phyloP scores from a whole-genome alignment of 2,888 invertebrate genomes.

The Drosophila koepferae region DNA sequence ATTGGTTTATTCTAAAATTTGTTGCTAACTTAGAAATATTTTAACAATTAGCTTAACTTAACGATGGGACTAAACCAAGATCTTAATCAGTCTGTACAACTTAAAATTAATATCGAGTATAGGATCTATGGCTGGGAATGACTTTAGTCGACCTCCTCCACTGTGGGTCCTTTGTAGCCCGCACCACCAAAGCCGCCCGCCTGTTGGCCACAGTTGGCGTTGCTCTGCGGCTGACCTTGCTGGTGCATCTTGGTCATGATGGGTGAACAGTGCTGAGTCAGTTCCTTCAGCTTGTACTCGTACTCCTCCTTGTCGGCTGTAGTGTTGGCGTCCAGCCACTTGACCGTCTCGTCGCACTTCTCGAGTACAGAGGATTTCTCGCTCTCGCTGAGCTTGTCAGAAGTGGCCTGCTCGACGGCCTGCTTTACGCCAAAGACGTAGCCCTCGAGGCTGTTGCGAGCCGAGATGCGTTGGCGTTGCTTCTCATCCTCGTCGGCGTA shows the following conservation, averaged over 20 bases:
- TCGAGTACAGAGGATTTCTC: slow-evolving; percentile 89
- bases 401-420: slow-evolving; percentile 24
- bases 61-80: background rate
- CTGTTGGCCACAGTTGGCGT: slow-evolving; percentile 85
- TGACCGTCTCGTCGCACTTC: slow-evolving; percentile 72
- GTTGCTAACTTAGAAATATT: slow-evolving; percentile 42
- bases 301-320: slow-evolving; percentile 91
- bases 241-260: slow-evolving; percentile 86
- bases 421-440: slow-evolving; percentile 39
- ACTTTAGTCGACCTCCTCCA: slow-evolving; percentile 82
- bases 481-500: slow-evolving; percentile 86
- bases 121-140: slow-evolving; percentile 2
- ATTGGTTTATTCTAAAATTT: slow-evolving; percentile 36
- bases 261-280: slow-evolving; percentile 80
- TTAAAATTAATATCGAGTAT: slow-evolving; percentile 2
- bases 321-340: slow-evolving; percentile 91
- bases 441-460: slow-evolving; percentile 30
- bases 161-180: slow-evolving; percentile 82
- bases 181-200: slow-evolving; percentile 88
- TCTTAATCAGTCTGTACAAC: slow-evolving; percentile 15
- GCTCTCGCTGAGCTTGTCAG: slow-evolving; percentile 85
- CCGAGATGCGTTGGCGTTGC: slow-evolving; percentile 37
- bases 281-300: slow-evolving; percentile 85
- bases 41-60: slow-evolving; percentile 23
- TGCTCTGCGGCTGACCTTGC: slow-evolving; percentile 65